Conservation (phyloP, 1,140 invertebrate species). For the Drosophila paulistorum region DNA sequence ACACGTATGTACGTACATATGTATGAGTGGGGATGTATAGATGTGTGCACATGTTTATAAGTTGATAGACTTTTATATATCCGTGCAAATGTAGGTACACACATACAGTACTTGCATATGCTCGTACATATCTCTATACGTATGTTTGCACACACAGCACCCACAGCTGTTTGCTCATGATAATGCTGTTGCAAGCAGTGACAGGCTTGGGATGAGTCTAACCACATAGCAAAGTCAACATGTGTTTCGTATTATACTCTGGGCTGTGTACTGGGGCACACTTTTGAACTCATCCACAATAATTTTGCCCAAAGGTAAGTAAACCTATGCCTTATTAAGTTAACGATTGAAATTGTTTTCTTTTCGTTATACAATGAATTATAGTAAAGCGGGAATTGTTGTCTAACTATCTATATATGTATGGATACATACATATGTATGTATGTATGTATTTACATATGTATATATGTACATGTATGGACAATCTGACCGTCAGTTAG, state of each 20-base stretch:
- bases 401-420: slow-evolving; percentile 25
- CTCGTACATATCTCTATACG: neutral
- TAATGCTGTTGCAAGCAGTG: slow-evolving; percentile 3
- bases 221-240: slow-evolving; percentile 70
- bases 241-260: slow-evolving; percentile 61
- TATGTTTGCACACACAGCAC: slow-evolving; percentile 31
- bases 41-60: slow-evolving; percentile 7
- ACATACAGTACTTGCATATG: neutral
- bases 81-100: slow-evolving; percentile 25
- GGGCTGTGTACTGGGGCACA: slow-evolving; percentile 31
- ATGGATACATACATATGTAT: neutral
- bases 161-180: slow-evolving; percentile 41
- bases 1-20: slow-evolving; percentile 1
- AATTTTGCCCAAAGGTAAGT: slow-evolving; percentile 25
- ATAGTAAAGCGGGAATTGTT: slow-evolving; percentile 20
- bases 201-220: slow-evolving; percentile 35
- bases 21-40: neutral
- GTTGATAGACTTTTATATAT: neutral
- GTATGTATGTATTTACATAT: no score
- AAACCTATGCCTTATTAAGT: slow-evolving; percentile 30
- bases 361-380: slow-evolving; percentile 30
- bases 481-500: slow-evolving; percentile 18
- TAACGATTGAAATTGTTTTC: slow-evolving; percentile 11
- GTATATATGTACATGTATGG: neutral
- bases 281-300: slow-evolving; percentile 16